Evolutionary conservation across 2,797 vertebrate species (phyloP), one percentile per base, ranked within the genome.

Genomic region (Karalla daura): DNA sequence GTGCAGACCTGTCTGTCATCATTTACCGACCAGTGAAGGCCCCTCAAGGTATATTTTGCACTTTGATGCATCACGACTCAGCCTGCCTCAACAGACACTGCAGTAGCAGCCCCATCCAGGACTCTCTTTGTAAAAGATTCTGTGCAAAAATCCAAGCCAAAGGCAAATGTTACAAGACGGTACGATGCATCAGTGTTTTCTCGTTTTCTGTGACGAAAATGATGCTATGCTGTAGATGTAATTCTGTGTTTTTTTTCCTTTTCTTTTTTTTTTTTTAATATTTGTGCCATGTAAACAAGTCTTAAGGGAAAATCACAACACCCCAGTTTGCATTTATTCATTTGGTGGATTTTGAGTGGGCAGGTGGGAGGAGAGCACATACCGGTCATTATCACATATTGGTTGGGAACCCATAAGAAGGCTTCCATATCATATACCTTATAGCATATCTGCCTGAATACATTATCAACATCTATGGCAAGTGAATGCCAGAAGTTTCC

Each of bases 131-230:
- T 14, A 40, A 13, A 64, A 77, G 51, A 40, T 47, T 70, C 49
- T 63, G 43, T 4, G 59, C 70, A 66, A 76, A 66, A 76, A 84
- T 69, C 46, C 54, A 84, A 86, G 63, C 83, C 83, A 89, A 90
- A 83, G 84, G 69, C 60, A 37, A 11, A 50, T 56, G 30, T 52
- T 40, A 54, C 14, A 74, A 58, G 59, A 46, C 66, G 30, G 62
- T 50, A 23, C 14, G 11, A 62, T 25, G 46, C 72, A 43, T 59
- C 6, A 5, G 27, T 12, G n/a, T 67, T 61, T 46, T 56, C 14
- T 37, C 30, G 5, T 45, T 68, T 45, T 52, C 45, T 74, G 44
- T 52, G 11, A 62, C 41, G 18, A 36, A 75, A 69, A 41, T 41
- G 43, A 64, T 1, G 9, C 52, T 58, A 6, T 1, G 9, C 52